Base-by-base conservation (phyloP, 1,140 invertebrate genomes). In the Andricus grossulariae region DNA sequence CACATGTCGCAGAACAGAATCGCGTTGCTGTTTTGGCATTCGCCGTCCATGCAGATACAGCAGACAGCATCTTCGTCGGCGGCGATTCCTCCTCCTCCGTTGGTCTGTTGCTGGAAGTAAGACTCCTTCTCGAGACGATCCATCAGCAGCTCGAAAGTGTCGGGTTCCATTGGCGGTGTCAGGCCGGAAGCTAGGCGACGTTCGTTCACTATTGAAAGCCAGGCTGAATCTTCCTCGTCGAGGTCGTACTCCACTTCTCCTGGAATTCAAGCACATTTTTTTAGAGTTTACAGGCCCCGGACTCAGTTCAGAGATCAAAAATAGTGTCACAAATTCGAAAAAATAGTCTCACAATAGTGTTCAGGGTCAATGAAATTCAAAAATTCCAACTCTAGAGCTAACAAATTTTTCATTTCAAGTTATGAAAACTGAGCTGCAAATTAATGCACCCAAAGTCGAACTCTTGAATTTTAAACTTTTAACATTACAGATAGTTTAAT, bases 1-100 rank as follows among this genome's bases (percentile, higher is more conserved):
- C 98, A 99, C 98, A 99, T 99, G 92, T 99, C 99, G 93, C 99
- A 99, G 91, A 99, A 99, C 50, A 99, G 93, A 77, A 94, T 94
- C 25, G 93, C 92, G 90, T 99, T 99, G 77, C 97, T 97, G 88
- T 99, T 99, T 87, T 98, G 96, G 91, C 98, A 99, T 88, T 99
- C 98, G 13, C 98, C 98, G 85, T 97, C 96, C 94, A 96, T 95
- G 83, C 96, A 97, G 83, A 99, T 99, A 87, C 97, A 99, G 89
- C 99, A 99, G 0, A 99, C 98, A 15, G 98, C 98, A 93, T 99
- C 98, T 87, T 99, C 98, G 88, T 99, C 98, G 16, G 98, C 97
- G 12, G 96, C 95, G 5, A 94, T 92, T 51, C 94, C 93, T 60
- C 94, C 93, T 32, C 92, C 92, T 0, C 91, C 90, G 15, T 73